Evolutionary conservation across 1,140 invertebrate genomes (phyloP).

Genomic region (Scaptomyza graminum): DNA sequence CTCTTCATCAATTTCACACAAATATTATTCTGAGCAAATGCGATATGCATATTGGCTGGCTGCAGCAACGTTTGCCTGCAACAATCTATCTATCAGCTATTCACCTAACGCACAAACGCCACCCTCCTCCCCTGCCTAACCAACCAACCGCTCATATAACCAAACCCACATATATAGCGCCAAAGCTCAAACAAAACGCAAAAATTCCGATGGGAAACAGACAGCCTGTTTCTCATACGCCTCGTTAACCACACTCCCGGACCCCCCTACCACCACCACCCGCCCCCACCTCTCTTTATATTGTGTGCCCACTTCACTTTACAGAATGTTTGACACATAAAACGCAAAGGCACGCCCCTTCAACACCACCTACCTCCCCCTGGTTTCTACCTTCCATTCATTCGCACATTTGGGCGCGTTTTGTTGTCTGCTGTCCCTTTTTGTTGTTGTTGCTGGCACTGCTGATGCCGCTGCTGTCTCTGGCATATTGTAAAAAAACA

Average conservation of each 20-base stretch:
- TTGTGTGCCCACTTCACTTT: constrained; percentile 40
- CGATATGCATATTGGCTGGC: constrained; percentile 3
- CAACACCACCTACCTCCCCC: constrained; percentile 12
- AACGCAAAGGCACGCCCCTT: constrained; percentile 52
- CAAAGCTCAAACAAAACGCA: constrained; percentile 36
- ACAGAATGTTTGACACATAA: constrained; percentile 72
- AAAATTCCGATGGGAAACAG: constrained; percentile 61
- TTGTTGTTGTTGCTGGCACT: constrained; percentile 11
- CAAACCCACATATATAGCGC: not conserved
- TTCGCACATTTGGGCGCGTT: too few relatives aligned
- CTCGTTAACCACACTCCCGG: not conserved
- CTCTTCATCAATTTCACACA: not conserved
- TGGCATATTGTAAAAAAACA: constrained; percentile 59
- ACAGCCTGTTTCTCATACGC: constrained; percentile 30
- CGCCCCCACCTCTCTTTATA: not conserved
- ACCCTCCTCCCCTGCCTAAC: not conserved
- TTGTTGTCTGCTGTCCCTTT: constrained; percentile 35
- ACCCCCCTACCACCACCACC: not conserved
- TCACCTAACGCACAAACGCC: not conserved
- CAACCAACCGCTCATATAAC: not conserved
- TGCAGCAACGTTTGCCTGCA: constrained; percentile 9
- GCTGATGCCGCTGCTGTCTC: constrained; percentile 18
- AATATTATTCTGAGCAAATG: constrained; percentile 5
- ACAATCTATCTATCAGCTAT: constrained; percentile 30
- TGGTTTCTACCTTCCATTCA: not conserved